Base-by-base conservation (phyloP, 2,113 vertebrate species). In the Neofelis nebulosa region DNA sequence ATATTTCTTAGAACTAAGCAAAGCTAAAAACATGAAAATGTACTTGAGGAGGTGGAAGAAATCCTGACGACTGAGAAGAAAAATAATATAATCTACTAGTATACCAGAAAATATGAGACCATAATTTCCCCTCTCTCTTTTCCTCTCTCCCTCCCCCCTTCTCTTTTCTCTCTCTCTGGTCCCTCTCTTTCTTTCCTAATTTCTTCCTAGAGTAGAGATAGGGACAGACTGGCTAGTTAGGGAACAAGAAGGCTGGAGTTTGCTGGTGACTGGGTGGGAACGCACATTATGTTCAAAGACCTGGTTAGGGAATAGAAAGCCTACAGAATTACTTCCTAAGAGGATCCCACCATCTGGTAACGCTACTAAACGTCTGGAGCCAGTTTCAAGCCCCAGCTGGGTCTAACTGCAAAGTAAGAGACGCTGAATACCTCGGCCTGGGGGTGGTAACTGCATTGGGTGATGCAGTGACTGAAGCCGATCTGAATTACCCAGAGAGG, bases 291-390 rank as follows among this genome's bases (percentile, higher is more conserved):
- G 84, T 55, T 96, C 87, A 81, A 92, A 95, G 92, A 91, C 84
- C 95, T 78, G 33, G 87, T 95, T 92, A 92, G 91, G 80, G 94
- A 97, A 82, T 45, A 83, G 81, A 95, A 96, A 97, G 48, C 41
- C 79, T 74, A 74, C 48, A 84, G 90, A 97, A 94, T 73, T 78
- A 41, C 94, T 96, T 97, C 88, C 90, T 96, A 57, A 48, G 87
- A 97, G 95, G 84, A 96, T 84, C 71, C 76, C n/a, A 82, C 97
- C 94, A 97, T 97, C 97, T 98, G 97, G 80, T 95, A 55, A 91
- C 79, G 94, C 85, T 97, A 31, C 69, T 15, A 80, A 95, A 80
- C 0, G 71, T 96, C 97, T 97, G 90, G 97, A 97, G 96, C 69
- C 74, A 52, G 92, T 96, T 98, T 98, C 69, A 68, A 98, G 84